Base-by-base conservation (phyloP, 2,113 vertebrate genomes). In the Oenanthe oenanthe region DNA sequence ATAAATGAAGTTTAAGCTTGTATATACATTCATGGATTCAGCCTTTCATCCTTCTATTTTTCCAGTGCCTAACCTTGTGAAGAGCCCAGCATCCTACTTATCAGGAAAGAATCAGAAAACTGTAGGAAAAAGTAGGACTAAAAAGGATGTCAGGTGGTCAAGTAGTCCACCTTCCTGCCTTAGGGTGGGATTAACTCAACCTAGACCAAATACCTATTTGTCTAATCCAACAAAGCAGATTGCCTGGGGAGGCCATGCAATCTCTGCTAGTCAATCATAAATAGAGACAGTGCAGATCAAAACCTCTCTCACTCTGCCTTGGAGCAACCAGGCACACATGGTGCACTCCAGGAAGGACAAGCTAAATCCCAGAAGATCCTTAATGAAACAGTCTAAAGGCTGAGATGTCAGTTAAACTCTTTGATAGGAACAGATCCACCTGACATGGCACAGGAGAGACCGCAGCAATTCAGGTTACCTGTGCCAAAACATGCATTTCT, bases 241-340 rank as follows among this genome's bases (percentile, higher is more conserved):
- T 88, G 85, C 94, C 94, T 28, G 60, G 34, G 85, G 88, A 88
- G 13, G 66, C 62, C 45, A 3, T 57, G 81, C 85, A 94, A 88
- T 94, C 82, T 93, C 60, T 96, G 56, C 74, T 92, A 92, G 96
- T 94, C 96, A 95, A 88, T 97, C 93, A 95, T 91, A 93, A 96
- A 96, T 61, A 94, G 94, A 92, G 93, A 94, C 93, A 95, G 42
- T 24, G 32, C 62, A 93, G 89, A 92, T 87, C 87, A 91, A 97
- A 96, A 81, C 80, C 32, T 68, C 32, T 68, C 70, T 81, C 53
- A 9, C 29, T 91, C 36, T 91, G 77, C 87, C 96, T 95, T 34
- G 20, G 4, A 92, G 95, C 86, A 87, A 50, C 66, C 84, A 45
- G 3, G 66, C n/a, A 75, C 45, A 79, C 45, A 17, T 24, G 74